Evolutionary conservation across 2,888 invertebrate genomes (phyloP), one percentile per base, ranked within the genome.

Genomic region (Oeneis ivallda): DNA sequence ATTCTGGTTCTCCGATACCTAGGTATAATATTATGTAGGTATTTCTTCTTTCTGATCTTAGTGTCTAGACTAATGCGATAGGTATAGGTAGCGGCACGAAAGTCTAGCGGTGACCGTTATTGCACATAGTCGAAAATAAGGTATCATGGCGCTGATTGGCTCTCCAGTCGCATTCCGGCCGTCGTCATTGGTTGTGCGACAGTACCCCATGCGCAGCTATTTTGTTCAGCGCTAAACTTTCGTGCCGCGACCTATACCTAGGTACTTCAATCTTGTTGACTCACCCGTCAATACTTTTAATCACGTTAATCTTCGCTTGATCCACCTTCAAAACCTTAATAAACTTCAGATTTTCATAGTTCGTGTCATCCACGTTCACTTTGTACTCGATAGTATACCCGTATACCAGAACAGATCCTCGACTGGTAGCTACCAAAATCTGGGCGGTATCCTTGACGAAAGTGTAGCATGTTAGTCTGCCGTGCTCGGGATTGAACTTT

Each of bases 211-310:
- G n/a, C n/a, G n/a, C n/a, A n/a, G n/a, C n/a, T n/a, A n/a, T n/a
- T n/a, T n/a, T n/a, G n/a, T n/a, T n/a, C n/a, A n/a, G n/a, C n/a
- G n/a, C n/a, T n/a, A n/a, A n/a, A n/a, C n/a, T n/a, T n/a, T n/a
- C n/a, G n/a, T n/a, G n/a, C n/a, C n/a, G n/a, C n/a, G n/a, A n/a
- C n/a, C n/a, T n/a, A n/a, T n/a, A n/a, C n/a, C n/a, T n/a, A n/a
- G n/a, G n/a, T n/a, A n/a, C n/a, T n/a, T n/a, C n/a, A 63, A 50
- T 32, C 39, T 19, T 10, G 4, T 10, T 9, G 13, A 76, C 85
- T 82, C 72, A 94, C 93, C 89, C 89, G 72, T 94, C 93, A 37
- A 91, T 78, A 64, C 85, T 87, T 62, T 85, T 87, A 13, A 94
- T 89, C 37, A 87, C 89, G 66, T 87, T 89, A 17, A 94, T 92